A percentile compares a stretch with the other conserved stretches of the same genome.
phyloP scores from a whole-genome alignment of 2,888 invertebrate genomes.

The Octodonta nipae region DNA sequence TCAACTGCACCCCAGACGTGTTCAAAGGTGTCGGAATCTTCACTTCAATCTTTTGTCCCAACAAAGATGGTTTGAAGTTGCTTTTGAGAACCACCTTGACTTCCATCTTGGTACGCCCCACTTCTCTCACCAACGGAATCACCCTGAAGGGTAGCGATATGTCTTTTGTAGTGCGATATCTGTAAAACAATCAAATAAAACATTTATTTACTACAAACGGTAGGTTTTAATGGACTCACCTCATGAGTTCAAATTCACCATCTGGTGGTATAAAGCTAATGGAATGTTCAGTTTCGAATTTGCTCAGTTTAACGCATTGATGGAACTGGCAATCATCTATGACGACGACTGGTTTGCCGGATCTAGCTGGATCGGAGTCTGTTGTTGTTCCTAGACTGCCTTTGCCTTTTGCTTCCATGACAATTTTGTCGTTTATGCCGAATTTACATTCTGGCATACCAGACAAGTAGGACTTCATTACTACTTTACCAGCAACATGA shows the following conservation, averaged over 20 bases:
- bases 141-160: constrained; percentile 98
- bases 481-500: constrained; percentile 97
- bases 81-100: constrained; percentile 98
- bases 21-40: constrained; percentile 97
- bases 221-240: constrained; percentile 39
- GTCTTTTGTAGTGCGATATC: constrained; percentile 98
- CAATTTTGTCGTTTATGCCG: constrained; percentile 98
- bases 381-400: constrained; percentile 44
- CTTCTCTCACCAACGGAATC: constrained; percentile 94
- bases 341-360: constrained; percentile 97
- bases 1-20: constrained; percentile 95
- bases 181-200: constrained; percentile 9
- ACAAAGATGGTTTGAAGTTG: constrained; percentile 93
- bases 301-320: constrained; percentile 97
- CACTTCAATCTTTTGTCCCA: constrained; percentile 98
- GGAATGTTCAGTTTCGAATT: constrained; percentile 99
- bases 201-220: too few relatives aligned
- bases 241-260: constrained; percentile 99
- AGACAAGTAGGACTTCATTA: constrained; percentile 98
- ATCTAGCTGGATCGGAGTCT: constrained; percentile 63
- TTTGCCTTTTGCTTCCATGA: constrained; percentile 89
- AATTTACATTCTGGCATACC: constrained; percentile 99
- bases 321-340: constrained; percentile 99
- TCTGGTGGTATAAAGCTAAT: constrained; percentile 99
- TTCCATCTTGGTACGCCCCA: constrained; percentile 98